Evolutionary conservation across 1,140 invertebrate species (phyloP), one percentile per base, ranked within the genome.

Genomic region (Homalodisca vitripennis): DNA sequence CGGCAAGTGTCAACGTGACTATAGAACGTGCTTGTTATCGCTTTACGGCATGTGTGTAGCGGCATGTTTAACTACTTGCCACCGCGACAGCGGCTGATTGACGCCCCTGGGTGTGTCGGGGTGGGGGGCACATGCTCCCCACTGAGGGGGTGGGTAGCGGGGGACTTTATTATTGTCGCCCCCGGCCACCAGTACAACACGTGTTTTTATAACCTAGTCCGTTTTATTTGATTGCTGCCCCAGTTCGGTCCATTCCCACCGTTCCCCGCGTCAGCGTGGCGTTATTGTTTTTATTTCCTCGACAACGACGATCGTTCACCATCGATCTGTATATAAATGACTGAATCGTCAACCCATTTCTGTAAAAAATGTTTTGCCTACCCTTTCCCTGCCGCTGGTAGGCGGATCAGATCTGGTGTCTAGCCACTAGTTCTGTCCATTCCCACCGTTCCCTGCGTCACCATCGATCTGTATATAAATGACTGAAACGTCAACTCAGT

Each of bases 171-270:
- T 41, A 41, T 41, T 41, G 17, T 41, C 34, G 6, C 34, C 34
- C 34, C 34, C 17, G 34, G 17, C 34, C 6, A 10, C 6, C 34
- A 41, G 17, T 3, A 60, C 55, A 60, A 60, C 55, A 60, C 26
- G 55, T 29, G 48, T 60, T 60, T 60, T 60, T 60, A 60, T 60
- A 60, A 60, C 55, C 55, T 53, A 53, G 48, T 24, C 55, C 10
- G 14, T 12, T 60, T 60, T 27, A 60, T 60, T 60, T 60, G 55
- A 60, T 60, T n/a, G 26, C 55, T 27, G 27, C 24, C 24, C 55
- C 55, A 27, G 24, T 26, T 60, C 14, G 55, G 26, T 27, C 2
- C 22, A 30, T 41, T 41, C 6, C 17, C 34, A 17, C 34, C 17
- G 34, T 41, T 17, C 34, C 34, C 6, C 17, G 6, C 6, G 34